Evolutionary conservation across 2,888 invertebrate species (phyloP).

Genomic region (Tetragnatha montana): DNA sequence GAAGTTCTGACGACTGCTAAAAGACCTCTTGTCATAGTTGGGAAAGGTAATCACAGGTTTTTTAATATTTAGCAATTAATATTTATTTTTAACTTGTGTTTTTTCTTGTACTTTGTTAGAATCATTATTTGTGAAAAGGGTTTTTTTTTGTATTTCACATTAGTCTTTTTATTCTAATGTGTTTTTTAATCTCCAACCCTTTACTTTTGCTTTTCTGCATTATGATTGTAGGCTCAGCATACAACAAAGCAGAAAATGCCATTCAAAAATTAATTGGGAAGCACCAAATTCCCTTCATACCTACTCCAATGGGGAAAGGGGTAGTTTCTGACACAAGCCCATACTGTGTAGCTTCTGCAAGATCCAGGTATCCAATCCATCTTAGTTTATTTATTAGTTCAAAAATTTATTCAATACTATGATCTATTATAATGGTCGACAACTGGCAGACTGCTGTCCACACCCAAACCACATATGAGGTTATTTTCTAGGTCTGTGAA

Average conservation of each 20-base stretch:
- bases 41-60: constrained; percentile 82
- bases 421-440: background rate
- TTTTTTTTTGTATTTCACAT: too few relatives aligned
- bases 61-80: background rate
- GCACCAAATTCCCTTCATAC: constrained; percentile 89
- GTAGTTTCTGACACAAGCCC: constrained; percentile 78
- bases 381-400: background rate
- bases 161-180: background rate
- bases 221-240: constrained; percentile 81
- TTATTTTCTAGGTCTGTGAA: too few relatives aligned
- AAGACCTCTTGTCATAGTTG: constrained; percentile 91
- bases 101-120: background rate
- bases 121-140: background rate
- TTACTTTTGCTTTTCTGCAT: background rate
- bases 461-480: too few relatives aligned
- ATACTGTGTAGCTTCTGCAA: constrained; percentile 89
- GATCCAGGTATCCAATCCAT: constrained; percentile 80
- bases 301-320: constrained; percentile 93
- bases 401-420: background rate
- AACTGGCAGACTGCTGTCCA: too few relatives aligned
- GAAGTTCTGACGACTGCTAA: constrained; percentile 82
- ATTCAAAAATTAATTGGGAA: constrained; percentile 83
- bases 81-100: background rate
- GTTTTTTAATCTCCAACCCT: background rate
- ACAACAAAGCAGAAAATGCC: constrained; percentile 84